Evolutionary conservation across 2,797 vertebrate genomes (phyloP).

Genomic region (Muraenolepis orangiensis): DNA sequence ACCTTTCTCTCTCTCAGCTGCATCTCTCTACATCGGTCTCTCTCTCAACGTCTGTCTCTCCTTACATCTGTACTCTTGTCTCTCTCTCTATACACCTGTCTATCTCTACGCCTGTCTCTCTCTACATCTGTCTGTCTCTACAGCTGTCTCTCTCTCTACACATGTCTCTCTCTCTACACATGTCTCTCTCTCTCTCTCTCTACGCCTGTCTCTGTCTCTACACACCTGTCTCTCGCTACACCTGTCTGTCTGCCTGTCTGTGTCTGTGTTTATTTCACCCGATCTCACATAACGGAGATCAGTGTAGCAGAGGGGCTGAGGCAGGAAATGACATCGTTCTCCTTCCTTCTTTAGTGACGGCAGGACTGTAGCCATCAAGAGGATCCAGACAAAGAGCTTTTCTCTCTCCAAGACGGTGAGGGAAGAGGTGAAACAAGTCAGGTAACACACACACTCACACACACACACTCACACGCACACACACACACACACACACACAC

Average conservation of each 20-base stretch:
- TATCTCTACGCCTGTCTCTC: background rate
- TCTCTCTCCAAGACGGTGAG: conserved; percentile 77
- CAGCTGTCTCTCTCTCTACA: conserved; percentile 1
- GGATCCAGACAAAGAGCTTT: conserved; percentile 77
- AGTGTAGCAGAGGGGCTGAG: background rate
- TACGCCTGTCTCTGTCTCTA: background rate
- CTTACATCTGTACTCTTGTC: background rate
- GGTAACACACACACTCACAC: conserved; percentile 57
- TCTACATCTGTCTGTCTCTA: background rate
- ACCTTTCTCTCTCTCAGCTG: background rate
- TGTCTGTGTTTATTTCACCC: background rate
- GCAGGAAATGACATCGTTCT: background rate
- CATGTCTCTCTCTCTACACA: background rate
- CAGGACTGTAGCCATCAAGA: conserved; percentile 81
- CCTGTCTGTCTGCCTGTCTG: background rate
- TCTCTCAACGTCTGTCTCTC: background rate
- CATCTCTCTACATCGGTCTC: background rate
- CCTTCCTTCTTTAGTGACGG: conserved; percentile 68
- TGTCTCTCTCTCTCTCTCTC: background rate
- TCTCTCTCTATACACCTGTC: background rate
- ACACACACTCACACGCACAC: background rate
- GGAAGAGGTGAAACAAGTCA: conserved; percentile 83
- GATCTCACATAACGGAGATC: background rate
- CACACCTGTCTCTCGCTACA: background rate
- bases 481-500: conserved; percentile 15